Percentiles rank a stretch among this genome's conserved stretches.
These are phyloP conservation scores for Laticauda laticaudata DNA, from an alignment of 2,113 vertebrate species.

Conservation along the genomic window DNA sequence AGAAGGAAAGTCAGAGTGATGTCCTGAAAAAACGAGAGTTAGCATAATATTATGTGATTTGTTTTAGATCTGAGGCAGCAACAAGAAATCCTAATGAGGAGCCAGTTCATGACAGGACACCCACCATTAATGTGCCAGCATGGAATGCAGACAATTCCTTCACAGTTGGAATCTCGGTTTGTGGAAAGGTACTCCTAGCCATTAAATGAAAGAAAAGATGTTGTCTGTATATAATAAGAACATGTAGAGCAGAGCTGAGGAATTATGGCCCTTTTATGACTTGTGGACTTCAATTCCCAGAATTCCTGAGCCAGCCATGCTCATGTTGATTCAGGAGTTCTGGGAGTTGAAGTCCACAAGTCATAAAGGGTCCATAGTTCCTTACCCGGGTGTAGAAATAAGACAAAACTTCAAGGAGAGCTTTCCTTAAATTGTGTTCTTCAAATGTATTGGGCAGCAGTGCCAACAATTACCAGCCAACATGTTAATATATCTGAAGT, in stretches of 20 bases:
- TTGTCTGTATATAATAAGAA: not conserved
- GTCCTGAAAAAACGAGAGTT: not conserved
- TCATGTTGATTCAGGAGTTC: not conserved
- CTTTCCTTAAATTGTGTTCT: not conserved
- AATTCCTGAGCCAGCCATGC: not conserved
- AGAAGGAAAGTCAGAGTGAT: not conserved
- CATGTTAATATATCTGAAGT: not conserved
- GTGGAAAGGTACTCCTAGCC: constrained; percentile 79
- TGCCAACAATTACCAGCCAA: not conserved
- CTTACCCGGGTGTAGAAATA: not conserved
- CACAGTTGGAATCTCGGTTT: constrained; percentile 82
- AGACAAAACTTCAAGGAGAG: not conserved
- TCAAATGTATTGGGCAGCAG: not conserved
- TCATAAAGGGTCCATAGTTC: not conserved
- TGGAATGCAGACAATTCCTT: constrained; percentile 78
- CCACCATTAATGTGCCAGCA: constrained; percentile 84
- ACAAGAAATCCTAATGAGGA: constrained; percentile 86
- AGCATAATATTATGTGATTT: constrained; percentile 29
- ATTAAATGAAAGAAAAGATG: not conserved
- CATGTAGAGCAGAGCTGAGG: not conserved
- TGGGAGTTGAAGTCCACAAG: not conserved
- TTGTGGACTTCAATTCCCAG: not conserved
- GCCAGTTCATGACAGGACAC: constrained; percentile 84
- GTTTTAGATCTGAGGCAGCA: constrained; percentile 83
- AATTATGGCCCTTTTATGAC: not conserved